phyloP scores from a whole-genome alignment of 2,113 vertebrate genomes.

The Spea bombifrons region DNA sequence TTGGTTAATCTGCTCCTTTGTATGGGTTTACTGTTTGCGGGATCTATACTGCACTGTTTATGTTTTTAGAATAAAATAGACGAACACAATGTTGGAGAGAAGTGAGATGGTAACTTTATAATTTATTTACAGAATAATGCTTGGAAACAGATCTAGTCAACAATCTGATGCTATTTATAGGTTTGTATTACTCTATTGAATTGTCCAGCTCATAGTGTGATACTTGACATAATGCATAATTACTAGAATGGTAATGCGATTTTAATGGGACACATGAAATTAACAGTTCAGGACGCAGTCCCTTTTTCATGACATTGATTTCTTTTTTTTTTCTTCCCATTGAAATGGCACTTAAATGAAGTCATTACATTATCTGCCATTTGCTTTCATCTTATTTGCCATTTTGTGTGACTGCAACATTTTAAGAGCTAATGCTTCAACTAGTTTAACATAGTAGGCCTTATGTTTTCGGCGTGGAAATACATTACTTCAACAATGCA shows the following conservation, averaged over 20 bases:
- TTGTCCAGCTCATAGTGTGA: constrained; percentile 45
- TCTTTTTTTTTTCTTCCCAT: constrained; percentile 40
- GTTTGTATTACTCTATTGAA: constrained; percentile 41
- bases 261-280: constrained; percentile 48
- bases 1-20: too few relatives aligned
- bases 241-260: constrained; percentile 46
- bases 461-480: too few relatives aligned
- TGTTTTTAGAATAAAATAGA: constrained; percentile 14
- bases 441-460: not conserved
- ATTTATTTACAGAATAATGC: constrained; percentile 27
- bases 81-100: constrained; percentile 16
- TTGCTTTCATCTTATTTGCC: constrained; percentile 22
- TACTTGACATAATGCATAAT: constrained; percentile 45
- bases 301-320: constrained; percentile 48
- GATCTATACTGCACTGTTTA: not conserved
- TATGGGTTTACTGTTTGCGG: too few relatives aligned
- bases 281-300: constrained; percentile 38
- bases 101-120: constrained; percentile 11
- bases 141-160: constrained; percentile 28
- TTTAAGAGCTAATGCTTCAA: not conserved
- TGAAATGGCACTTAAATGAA: constrained; percentile 46
- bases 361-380: constrained; percentile 39
- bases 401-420: constrained; percentile 20
- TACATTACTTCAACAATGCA: too few relatives aligned
- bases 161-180: constrained; percentile 38